A percentile compares a stretch with the other conserved stretches of the same genome.
Evolutionary conservation across 2,888 invertebrate species (phyloP).

Genomic region (Melanostoma mellinum): DNA sequence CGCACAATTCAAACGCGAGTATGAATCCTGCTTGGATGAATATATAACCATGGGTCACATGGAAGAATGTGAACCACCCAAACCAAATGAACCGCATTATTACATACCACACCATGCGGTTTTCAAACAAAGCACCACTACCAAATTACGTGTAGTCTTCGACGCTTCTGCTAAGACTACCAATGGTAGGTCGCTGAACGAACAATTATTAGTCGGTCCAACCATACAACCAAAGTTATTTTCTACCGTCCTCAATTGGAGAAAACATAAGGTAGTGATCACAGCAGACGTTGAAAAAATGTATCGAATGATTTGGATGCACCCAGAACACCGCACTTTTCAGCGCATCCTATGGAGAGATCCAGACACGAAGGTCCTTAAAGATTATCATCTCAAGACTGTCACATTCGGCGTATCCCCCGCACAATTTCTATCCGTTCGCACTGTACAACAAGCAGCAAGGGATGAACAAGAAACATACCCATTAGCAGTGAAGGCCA

Average conservation of each 20-base stretch:
- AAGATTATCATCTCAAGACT: not conserved
- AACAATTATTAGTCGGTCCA: conserved; percentile 1
- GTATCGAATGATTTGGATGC: conserved; percentile 10
- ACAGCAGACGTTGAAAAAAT: conserved; percentile 5
- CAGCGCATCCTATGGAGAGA: not conserved
- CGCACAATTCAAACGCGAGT: not conserved
- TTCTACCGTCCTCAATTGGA: not conserved
- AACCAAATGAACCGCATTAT: not conserved
- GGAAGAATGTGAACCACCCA: not conserved
- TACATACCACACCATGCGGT: conserved; percentile 1
- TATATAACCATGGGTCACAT: conserved; percentile 4
- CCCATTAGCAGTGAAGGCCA: too few relatives aligned
- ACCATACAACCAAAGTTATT: conserved; percentile 4
- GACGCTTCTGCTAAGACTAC: not conserved
- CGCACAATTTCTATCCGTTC: too few relatives aligned
- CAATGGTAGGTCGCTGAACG: not conserved
- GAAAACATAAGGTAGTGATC: conserved; percentile 1
- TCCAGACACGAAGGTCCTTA: not conserved
- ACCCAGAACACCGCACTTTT: conserved; percentile 2
- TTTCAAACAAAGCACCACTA: conserved; percentile 2
- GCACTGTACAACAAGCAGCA: too few relatives aligned
- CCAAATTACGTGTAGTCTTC: not conserved
- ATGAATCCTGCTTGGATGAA: not conserved
- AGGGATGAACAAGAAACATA: too few relatives aligned
- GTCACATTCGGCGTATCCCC: not conserved